Evolutionary conservation across 2,113 vertebrate genomes (phyloP).

Genomic region (Electrona antarctica): DNA sequence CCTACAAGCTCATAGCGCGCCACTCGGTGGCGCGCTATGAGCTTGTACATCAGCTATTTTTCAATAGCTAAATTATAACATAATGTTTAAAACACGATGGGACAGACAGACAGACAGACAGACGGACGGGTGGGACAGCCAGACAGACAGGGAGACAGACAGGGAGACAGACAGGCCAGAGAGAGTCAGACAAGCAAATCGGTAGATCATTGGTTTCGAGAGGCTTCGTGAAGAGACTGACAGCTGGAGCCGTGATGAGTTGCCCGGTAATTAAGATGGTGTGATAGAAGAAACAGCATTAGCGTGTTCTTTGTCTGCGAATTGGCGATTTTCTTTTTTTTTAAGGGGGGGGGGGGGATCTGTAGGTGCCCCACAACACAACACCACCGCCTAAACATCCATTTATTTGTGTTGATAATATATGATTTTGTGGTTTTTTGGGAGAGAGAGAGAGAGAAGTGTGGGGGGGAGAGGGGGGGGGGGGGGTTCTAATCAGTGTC

Average conservation of each 20-base stretch:
- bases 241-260: constrained; percentile 53
- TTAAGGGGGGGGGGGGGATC: not conserved
- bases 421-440: constrained; percentile 52
- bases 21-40: too few species aligned
- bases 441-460: constrained; percentile 77
- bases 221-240: constrained; percentile 25
- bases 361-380: constrained; percentile 18
- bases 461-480: constrained; percentile 55
- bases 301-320: constrained; percentile 34
- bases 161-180: constrained; percentile 11
- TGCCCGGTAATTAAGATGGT: constrained; percentile 64
- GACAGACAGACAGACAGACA: not conserved
- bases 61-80: too few species aligned
- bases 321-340: not conserved
- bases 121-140: not conserved
- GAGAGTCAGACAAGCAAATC: constrained; percentile 35
- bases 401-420: constrained; percentile 60
- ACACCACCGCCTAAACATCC: constrained; percentile 35
- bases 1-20: too few species aligned
- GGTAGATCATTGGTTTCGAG: constrained; percentile 32
- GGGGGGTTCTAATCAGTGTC: constrained; percentile 81
- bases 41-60: too few species aligned
- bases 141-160: constrained; percentile 16
- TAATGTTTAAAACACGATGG: too few species aligned
- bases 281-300: constrained; percentile 29